Conservation (phyloP, 2,113 vertebrate genomes). For the Madoqua kirkii region DNA sequence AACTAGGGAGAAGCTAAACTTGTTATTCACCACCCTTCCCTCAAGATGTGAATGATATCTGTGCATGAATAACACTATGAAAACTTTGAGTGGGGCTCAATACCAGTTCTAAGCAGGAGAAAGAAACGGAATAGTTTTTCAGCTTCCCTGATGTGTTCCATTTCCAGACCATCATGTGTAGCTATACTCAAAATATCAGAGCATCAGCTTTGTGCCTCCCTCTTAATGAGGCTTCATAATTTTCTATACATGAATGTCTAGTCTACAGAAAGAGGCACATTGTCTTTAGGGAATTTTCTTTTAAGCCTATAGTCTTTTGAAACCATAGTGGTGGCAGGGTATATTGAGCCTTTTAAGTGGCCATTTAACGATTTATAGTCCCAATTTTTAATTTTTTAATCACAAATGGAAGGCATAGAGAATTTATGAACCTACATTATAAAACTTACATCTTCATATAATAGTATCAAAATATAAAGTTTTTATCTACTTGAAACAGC, state of each 20-base stretch:
- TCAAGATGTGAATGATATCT: not conserved
- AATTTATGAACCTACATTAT: not conserved
- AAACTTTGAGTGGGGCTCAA: not conserved
- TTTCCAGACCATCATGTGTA: not conserved
- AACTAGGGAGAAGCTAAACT: not conserved
- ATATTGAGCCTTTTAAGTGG: not conserved
- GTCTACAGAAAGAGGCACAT: not conserved
- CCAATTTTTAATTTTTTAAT: not conserved
- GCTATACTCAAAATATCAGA: not conserved
- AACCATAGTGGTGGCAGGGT: not conserved
- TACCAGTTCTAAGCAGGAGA: not conserved
- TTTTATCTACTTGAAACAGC: not conserved
- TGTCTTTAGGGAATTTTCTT: not conserved
- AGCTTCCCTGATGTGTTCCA: not conserved
- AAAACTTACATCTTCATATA: slow-evolving; percentile 10
- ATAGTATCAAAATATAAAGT: not conserved
- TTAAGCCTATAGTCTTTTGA: not conserved
- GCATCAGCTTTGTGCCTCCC: not conserved
- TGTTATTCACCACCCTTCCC: not conserved
- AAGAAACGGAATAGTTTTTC: not conserved
- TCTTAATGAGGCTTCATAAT: not conserved
- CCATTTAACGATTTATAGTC: not conserved
- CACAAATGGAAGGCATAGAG: not conserved
- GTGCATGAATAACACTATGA: not conserved
- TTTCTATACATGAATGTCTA: not conserved